These are phyloP conservation scores for Mirza zaza DNA, from an alignment of 2,113 vertebrate species.

Conservation along the genomic window DNA sequence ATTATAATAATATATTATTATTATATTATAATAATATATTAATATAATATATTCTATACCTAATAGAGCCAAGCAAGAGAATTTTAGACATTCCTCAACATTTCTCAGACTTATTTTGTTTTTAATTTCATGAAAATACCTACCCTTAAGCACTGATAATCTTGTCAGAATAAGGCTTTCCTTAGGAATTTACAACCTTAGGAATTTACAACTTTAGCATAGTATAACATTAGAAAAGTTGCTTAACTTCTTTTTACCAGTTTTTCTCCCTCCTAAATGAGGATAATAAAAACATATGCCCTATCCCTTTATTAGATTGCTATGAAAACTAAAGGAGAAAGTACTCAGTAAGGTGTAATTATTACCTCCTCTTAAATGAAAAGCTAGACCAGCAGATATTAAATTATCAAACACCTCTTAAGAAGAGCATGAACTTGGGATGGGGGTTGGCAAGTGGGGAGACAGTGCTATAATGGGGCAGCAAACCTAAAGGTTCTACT, in stretches of 20 bases:
- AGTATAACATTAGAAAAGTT: not conserved
- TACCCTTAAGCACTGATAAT: conserved; percentile 27
- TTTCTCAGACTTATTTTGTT: conserved; percentile 14
- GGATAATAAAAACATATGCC: not conserved
- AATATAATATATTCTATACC: not conserved
- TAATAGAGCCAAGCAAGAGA: not conserved
- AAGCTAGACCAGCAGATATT: not conserved
- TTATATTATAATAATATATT: too few relatives aligned
- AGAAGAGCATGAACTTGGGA: not conserved
- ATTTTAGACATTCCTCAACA: conserved; percentile 30
- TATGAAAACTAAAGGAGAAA: conserved; percentile 45
- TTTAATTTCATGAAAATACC: conserved; percentile 29
- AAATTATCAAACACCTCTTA: not conserved
- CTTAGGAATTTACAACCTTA: not conserved
- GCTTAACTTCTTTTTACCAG: not conserved
- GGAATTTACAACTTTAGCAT: not conserved
- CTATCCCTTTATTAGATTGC: not conserved
- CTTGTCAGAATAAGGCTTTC: conserved; percentile 43
- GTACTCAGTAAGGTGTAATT: not conserved
- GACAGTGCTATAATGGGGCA: not conserved
- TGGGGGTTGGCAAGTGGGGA: not conserved
- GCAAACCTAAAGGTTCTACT: not conserved
- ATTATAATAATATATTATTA: too few relatives aligned
- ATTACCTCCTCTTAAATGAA: not conserved
- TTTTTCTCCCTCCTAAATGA: not conserved